Evolutionary conservation across 2,888 invertebrate species (phyloP), one percentile per base, ranked within the genome.

Genomic region (Epinotia ramella): DNA sequence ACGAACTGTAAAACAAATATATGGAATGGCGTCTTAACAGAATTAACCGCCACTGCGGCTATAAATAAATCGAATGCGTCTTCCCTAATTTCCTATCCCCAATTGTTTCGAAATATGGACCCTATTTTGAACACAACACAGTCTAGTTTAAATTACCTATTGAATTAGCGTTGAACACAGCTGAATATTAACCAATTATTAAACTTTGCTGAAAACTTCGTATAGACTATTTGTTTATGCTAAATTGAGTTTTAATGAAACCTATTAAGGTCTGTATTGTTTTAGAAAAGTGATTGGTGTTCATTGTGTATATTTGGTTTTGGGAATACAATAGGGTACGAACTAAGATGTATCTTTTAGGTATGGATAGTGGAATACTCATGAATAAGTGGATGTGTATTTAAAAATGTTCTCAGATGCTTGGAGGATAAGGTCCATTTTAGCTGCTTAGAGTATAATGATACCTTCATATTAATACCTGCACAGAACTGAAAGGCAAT

Each of bases 291-390:
- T 56, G 28, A 57, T 13, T 6, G 33, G 56, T 56, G 28, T 40
- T 56, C 9, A 67, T 67, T 40, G 9, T 9, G 33, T 40, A 40
- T 40, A 40, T 9, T 67, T 67, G 53, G 20, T 56, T 67, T 7
- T 3, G 18, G 7, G 56, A 40, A 40, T 56, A 67, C 67, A 67
- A 56, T 67, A 40, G 18, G 56, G 67, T 56, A 56, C 18, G 33
- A 56, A 67, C 53, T 33, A 40, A 40, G 40, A 40, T 40, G 0
- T 40, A 40, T 40, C 40, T 40, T 7, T 33, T 7, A 33, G 33
- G 7, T 40, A 7, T 40, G 40, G 40, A 40, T 40, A 40, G 40
- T 40, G 9, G 40, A 9, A 4, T 40, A 9, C 9, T 40, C 40
- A 40, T 40, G 40, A 40, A 40, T 40, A 9, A 40, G 40, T 40